Base-by-base conservation (phyloP, 2,797 vertebrate species). In the Australoheros facetus region DNA sequence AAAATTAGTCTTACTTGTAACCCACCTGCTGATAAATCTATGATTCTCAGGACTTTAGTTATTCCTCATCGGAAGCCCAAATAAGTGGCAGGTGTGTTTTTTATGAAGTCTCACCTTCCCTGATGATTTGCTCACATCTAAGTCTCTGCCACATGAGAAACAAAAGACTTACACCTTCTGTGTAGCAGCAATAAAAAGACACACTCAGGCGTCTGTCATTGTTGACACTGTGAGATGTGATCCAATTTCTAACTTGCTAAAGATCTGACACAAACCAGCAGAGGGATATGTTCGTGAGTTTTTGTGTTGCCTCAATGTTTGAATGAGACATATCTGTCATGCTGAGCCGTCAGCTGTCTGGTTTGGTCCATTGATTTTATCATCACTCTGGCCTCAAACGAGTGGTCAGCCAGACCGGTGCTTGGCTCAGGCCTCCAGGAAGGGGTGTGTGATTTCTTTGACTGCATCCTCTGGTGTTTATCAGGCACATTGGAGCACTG, bases 371-470 rank as follows among this genome's bases (percentile, higher is more conserved):
- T 32, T 78, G 59, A n/a, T 64, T 66, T 78, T 32, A 30, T 79
- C 30, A 48, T 82, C 55, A 74, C 54, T 55, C 75, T 72, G 54
- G 70, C 71, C 78, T 71, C 70, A 81, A 75, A 64, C 10, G 30
- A 81, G 79, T 56, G 77, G 72, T 72, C 80, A 56, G 71, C 51
- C 74, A 42, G 56, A 34, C 70, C 77, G 59, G 74, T 8, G 14
- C 71, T 75, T 81, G 76, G 73, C 55, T 23, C 56, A 10, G 69
- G 70, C 79, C 73, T 87, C 17, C 75, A 71, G 66, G 75, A 77
- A 72, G 80, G 83, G 77, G 73, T 75, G 80, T 37, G n/a, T 51
- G 34, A 26, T 37, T 73, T 85, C 64, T 75, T 80, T 71, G 76
- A 81, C 62, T 70, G 70, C 60, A 60, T 78, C 71, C 53, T 54